Evolutionary conservation across 2,888 invertebrate genomes (phyloP).

Genomic region (Mythimna impura): DNA sequence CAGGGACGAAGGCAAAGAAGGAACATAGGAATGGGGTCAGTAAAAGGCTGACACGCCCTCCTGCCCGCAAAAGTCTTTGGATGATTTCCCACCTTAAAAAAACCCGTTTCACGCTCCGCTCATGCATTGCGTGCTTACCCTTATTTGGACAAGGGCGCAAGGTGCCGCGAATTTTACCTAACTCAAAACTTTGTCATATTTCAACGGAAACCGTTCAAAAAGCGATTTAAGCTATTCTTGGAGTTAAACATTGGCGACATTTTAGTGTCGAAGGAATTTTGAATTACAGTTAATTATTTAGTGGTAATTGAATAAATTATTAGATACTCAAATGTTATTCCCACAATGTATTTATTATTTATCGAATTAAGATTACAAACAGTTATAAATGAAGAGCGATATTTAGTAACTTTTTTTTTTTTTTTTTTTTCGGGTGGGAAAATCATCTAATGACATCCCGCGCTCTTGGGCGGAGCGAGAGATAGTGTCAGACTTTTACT

Average conservation of each 20-base stretch:
- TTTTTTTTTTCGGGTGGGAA: no score
- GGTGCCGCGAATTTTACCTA: conserved; percentile 61
- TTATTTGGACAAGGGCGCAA: conserved; percentile 62
- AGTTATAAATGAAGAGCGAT: neutral
- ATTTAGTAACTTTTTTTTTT: no score
- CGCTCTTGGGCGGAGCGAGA: no score
- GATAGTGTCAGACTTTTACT: no score
- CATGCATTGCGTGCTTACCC: neutral
- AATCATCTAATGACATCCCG: no score
- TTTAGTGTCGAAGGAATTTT: conserved; percentile 35
- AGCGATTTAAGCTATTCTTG: conserved; percentile 62
- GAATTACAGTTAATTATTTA: conserved; percentile 21
- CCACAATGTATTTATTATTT: neutral
- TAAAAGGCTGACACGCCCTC: no score
- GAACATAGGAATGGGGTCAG: no score
- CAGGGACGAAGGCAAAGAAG: no score
- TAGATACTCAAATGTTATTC: neutral
- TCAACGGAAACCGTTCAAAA: conserved; percentile 58
- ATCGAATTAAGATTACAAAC: neutral
- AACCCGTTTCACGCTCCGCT: neutral
- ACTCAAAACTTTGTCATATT: conserved; percentile 64
- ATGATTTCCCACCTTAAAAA: neutral
- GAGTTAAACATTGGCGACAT: conserved; percentile 46
- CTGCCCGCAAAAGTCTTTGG: no score
- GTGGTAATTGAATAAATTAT: neutral